A percentile compares a stretch with the other conserved stretches of the same genome.
Evolutionary conservation across 2,113 vertebrate genomes (phyloP).

Genomic region (Hoplias malabaricus): DNA sequence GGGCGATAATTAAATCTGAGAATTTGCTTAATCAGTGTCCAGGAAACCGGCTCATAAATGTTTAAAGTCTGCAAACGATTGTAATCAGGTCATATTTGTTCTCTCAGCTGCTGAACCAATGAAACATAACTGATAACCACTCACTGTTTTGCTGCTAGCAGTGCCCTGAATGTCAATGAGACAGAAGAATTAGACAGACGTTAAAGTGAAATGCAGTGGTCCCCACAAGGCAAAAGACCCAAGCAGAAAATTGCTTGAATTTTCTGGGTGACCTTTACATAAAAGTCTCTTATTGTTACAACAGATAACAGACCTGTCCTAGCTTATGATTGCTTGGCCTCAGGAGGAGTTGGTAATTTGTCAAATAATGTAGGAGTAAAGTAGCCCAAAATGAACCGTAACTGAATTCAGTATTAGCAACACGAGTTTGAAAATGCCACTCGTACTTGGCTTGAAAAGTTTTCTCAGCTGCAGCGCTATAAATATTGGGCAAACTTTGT

Average conservation of each 20-base stretch:
- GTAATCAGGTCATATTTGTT: not conserved
- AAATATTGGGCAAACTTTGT: not conserved
- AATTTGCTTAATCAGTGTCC: too few species aligned
- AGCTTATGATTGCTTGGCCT: not conserved
- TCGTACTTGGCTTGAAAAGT: not conserved
- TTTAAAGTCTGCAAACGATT: not conserved
- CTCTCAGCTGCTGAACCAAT: not conserved
- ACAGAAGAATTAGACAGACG: not conserved
- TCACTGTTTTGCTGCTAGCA: not conserved
- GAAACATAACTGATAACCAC: not conserved
- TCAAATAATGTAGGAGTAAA: not conserved
- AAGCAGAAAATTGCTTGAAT: not conserved
- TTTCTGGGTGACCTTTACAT: not conserved
- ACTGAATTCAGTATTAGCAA: slow-evolving; percentile 7
- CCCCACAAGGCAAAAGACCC: not conserved
- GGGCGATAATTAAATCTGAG: too few species aligned
- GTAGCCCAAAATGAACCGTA: not conserved
- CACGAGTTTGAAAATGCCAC: not conserved
- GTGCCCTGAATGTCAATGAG: not conserved
- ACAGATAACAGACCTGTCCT: not conserved
- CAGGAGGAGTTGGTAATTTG: not conserved
- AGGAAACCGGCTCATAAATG: too few species aligned
- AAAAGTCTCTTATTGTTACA: not conserved
- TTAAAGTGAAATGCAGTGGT: not conserved
- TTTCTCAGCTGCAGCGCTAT: not conserved